phyloP scores from a whole-genome alignment of 2,113 vertebrate species.

The Tapirus terrestris region DNA sequence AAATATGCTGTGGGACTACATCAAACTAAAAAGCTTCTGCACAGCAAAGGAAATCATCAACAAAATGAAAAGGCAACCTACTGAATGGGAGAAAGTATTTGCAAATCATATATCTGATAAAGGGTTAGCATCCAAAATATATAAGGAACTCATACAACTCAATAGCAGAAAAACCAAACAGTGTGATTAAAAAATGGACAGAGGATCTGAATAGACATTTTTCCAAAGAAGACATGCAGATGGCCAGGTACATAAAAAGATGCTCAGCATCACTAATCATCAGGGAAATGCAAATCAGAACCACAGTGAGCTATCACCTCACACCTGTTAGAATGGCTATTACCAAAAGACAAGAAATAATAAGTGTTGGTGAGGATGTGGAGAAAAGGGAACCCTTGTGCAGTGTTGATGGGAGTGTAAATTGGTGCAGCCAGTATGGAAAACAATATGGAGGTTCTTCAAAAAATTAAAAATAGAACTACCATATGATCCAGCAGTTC shows the following conservation, averaged over 20 bases:
- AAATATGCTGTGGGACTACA: not conserved
- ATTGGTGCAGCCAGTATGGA: not conserved
- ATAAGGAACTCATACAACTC: not conserved
- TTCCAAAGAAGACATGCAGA: not conserved
- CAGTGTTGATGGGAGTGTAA: not conserved
- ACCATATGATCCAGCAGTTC: not conserved
- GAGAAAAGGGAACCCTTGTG: not conserved
- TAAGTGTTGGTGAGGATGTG: not conserved
- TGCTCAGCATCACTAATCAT: not conserved
- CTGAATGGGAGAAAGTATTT: not conserved
- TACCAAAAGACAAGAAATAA: not conserved
- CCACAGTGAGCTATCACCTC: not conserved
- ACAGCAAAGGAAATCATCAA: not conserved
- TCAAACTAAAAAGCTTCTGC: not conserved
- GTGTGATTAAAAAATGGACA: not conserved
- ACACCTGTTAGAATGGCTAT: not conserved
- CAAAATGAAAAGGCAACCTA: not conserved
- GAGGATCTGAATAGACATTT: not conserved
- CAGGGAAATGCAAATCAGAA: not conserved
- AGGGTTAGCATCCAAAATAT: not conserved
- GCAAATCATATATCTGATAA: not conserved
- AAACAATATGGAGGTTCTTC: not conserved
- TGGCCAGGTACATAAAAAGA: not conserved
- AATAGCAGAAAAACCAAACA: not conserved
- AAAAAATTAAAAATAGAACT: not conserved